Conservation (phyloP, 2,888 invertebrate genomes). For the Corbicula japonica region DNA sequence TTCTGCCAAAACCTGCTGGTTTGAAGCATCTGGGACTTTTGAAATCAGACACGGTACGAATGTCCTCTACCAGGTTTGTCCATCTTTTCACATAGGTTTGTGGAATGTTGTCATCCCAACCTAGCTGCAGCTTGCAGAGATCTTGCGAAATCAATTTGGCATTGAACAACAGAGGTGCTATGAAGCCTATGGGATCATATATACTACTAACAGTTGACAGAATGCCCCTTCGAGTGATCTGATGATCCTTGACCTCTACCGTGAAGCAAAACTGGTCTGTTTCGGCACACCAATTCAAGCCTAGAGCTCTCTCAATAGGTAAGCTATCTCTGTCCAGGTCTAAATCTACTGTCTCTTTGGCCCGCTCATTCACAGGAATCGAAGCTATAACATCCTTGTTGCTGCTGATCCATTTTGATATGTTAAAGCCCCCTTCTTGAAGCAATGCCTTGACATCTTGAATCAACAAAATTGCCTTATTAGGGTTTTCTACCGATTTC, state of each 20-base stretch:
- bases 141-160: slow-evolving; percentile 32
- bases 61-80: slow-evolving; percentile 17
- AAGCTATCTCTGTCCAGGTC: slow-evolving; percentile 48
- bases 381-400: slow-evolving; percentile 50
- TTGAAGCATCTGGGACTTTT: slow-evolving; percentile 54
- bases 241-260: too few species aligned
- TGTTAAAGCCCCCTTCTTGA: slow-evolving; percentile 41
- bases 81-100: too few species aligned
- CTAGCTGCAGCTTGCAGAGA: slow-evolving; percentile 15
- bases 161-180: too few species aligned
- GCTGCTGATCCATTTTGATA: slow-evolving; percentile 65
- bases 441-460: neutral
- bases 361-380: slow-evolving; percentile 50
- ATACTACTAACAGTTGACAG: too few species aligned
- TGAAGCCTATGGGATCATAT: too few species aligned
- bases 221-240: too few species aligned
- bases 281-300: slow-evolving; percentile 56
- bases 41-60: slow-evolving; percentile 25
- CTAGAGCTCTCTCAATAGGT: slow-evolving; percentile 51
- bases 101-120: slow-evolving; percentile 27
- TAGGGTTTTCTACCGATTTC: neutral
- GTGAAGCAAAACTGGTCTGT: too few species aligned
- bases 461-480: neutral
- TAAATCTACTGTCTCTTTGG: slow-evolving; percentile 33
- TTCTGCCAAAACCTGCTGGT: slow-evolving; percentile 41